phyloP scores from a whole-genome alignment of 2,888 invertebrate genomes.

The Peribatodes rhomboidaria region DNA sequence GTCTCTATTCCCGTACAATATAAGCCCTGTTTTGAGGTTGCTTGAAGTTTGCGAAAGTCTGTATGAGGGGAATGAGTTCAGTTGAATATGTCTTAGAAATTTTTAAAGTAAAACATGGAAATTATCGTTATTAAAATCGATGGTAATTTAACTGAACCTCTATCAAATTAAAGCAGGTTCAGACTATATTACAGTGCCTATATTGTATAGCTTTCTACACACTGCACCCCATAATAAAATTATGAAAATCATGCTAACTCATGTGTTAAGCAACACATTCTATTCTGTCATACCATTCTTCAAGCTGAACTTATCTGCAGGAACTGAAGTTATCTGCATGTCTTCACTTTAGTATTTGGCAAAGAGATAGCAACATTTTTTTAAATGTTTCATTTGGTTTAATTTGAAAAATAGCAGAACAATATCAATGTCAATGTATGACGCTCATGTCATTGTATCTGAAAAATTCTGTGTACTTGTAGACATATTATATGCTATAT shows the following conservation, averaged over 20 bases:
- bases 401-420: too few relatives aligned
- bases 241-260: too few relatives aligned
- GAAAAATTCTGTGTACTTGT: too few relatives aligned
- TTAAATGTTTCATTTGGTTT: too few relatives aligned
- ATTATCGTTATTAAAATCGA: neutral
- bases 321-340: too few relatives aligned
- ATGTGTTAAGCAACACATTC: too few relatives aligned
- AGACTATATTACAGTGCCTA: neutral
- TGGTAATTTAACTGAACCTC: neutral
- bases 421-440: too few relatives aligned
- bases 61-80: slow-evolving; percentile 94
- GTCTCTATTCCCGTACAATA: slow-evolving; percentile 95
- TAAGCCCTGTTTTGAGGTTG: slow-evolving; percentile 93
- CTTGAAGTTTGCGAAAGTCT: slow-evolving; percentile 94
- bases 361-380: too few relatives aligned
- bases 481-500: neutral
- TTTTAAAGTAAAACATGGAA: neutral
- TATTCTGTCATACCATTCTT: too few relatives aligned
- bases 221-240: neutral
- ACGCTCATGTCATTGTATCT: too few relatives aligned
- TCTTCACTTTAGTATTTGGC: too few relatives aligned
- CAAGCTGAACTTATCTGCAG: too few relatives aligned
- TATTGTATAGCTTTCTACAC: neutral
- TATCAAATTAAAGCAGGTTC: neutral
- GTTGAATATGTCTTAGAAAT: slow-evolving; percentile 78